Percentiles rank a stretch among this genome's conserved stretches.
phyloP scores from a whole-genome alignment of 2,113 vertebrate genomes.

The Cyanistes caeruleus region DNA sequence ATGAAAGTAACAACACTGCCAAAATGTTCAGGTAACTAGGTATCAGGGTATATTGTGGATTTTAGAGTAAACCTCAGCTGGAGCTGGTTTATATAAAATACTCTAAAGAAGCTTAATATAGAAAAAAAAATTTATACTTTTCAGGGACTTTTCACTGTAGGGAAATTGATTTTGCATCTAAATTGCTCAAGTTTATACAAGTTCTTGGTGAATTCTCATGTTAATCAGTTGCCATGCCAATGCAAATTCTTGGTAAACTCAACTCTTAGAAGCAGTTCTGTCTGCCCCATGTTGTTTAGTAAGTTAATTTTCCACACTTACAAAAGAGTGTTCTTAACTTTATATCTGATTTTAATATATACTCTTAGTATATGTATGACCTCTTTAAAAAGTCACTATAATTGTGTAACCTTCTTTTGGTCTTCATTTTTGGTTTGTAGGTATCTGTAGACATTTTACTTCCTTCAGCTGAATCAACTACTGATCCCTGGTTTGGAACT shows the following conservation, averaged over 20 bases:
- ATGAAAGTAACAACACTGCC: neutral
- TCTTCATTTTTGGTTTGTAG: neutral
- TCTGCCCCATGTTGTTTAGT: neutral
- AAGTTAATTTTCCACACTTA: neutral
- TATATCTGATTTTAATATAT: neutral
- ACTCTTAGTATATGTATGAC: neutral
- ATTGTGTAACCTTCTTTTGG: neutral
- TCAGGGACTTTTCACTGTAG: neutral
- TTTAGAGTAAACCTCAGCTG: neutral
- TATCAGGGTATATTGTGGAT: neutral
- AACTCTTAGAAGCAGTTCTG: neutral
- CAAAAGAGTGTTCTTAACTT: neutral
- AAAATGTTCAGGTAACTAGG: neutral
- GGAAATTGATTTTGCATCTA: neutral
- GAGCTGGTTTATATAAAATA: neutral
- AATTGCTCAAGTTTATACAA: neutral
- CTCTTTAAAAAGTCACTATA: neutral
- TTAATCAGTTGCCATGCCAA: neutral
- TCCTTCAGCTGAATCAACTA: neutral
- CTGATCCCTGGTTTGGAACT: neutral
- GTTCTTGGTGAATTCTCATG: neutral
- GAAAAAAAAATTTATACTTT: neutral
- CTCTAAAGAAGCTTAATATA: neutral
- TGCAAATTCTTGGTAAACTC: neutral
- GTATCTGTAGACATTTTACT: neutral